A percentile compares a stretch with the other conserved stretches of the same genome.
Evolutionary conservation across 2,113 vertebrate genomes (phyloP).

Genomic region (Hippotragus niger): DNA sequence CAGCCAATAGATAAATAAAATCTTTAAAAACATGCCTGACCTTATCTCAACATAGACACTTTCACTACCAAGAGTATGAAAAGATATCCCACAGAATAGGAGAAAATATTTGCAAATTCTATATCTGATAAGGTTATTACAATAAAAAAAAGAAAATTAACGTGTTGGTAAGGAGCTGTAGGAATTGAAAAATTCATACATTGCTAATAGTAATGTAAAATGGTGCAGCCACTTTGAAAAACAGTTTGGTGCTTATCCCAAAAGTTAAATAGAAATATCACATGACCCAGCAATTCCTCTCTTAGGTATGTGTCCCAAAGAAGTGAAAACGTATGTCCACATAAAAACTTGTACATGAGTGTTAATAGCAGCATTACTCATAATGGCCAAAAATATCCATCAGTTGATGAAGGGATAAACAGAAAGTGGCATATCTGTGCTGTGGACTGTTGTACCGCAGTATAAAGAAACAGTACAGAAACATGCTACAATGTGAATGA

Average conservation of each 20-base stretch:
- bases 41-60: not conserved
- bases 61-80: not conserved
- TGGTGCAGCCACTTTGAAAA: not conserved
- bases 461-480: not conserved
- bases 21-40: not conserved
- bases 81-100: not conserved
- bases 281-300: not conserved
- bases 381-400: not conserved
- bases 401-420: not conserved
- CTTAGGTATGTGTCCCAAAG: not conserved
- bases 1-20: not conserved
- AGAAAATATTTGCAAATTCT: not conserved
- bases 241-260: not conserved
- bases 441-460: not conserved
- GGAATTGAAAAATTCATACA: not conserved
- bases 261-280: not conserved
- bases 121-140: not conserved
- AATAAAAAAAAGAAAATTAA: not conserved
- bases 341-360: not conserved
- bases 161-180: not conserved
- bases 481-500: no score
- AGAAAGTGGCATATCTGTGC: not conserved
- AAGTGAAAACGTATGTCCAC: not conserved
- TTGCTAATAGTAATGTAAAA: not conserved
- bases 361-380: not conserved